Percentiles rank a stretch among this genome's conserved stretches.
These are phyloP conservation scores for Pogonomyrmex barbatus DNA, from an alignment of 1,140 invertebrate genomes.

Conservation along the genomic window DNA sequence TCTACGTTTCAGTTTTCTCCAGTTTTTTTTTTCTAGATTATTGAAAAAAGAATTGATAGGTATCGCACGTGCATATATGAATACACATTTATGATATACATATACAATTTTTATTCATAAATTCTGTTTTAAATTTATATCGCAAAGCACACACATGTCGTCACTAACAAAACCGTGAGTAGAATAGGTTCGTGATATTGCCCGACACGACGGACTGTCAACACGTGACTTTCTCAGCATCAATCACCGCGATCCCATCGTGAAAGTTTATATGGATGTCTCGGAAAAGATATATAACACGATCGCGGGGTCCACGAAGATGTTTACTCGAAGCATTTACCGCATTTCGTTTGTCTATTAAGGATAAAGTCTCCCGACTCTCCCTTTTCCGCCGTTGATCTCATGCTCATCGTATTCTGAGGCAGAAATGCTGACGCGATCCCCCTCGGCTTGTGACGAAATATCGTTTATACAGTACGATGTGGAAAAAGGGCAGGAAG, in stretches of 20 bases:
- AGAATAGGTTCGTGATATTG: conserved; percentile 33
- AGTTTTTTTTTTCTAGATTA: background rate
- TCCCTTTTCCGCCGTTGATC: conserved; percentile 23
- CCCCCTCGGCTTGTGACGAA: conserved; percentile 29
- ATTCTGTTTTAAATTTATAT: conserved; percentile 11
- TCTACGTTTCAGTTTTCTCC: background rate
- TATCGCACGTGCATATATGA: background rate
- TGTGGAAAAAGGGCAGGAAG: background rate
- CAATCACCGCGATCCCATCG: conserved; percentile 64
- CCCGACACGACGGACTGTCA: conserved; percentile 59
- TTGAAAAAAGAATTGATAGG: background rate
- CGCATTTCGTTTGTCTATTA: conserved; percentile 65
- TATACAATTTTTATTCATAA: background rate
- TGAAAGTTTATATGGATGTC: conserved; percentile 46
- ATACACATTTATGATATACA: background rate
- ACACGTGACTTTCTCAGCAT: conserved; percentile 63
- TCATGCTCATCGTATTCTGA: conserved; percentile 10
- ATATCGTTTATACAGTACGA: conserved; percentile 59
- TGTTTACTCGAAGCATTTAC: conserved; percentile 64
- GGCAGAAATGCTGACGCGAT: conserved; percentile 48
- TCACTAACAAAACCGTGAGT: conserved; percentile 21
- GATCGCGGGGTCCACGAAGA: conserved; percentile 31
- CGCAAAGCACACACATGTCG: conserved; percentile 21
- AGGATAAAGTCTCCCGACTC: conserved; percentile 33
- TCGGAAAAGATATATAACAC: conserved; percentile 48